Percentiles rank a stretch among this genome's conserved stretches.
Evolutionary conservation across 53 echinoderm and acorn worm species (phyloP).

Genomic region (Glandiceps talaboti): DNA sequence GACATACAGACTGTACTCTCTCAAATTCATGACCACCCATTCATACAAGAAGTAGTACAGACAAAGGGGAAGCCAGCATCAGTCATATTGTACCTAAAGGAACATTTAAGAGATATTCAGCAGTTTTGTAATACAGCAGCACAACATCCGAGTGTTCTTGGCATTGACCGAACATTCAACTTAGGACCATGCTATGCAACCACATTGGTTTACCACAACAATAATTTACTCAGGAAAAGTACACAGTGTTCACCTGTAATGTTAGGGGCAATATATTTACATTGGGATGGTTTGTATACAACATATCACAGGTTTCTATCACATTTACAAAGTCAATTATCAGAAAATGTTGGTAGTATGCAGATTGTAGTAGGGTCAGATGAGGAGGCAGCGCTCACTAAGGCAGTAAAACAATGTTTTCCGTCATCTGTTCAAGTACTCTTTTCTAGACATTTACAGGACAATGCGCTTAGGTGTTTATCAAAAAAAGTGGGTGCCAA

Average conservation of each 20-base stretch:
- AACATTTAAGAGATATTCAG: conserved; percentile 9
- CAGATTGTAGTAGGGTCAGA: conserved; percentile 12
- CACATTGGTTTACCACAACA: conserved; percentile 14
- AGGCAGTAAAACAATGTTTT: not conserved
- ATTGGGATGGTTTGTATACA: conserved; percentile 8
- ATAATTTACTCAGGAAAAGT: conserved; percentile 5
- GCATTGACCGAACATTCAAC: conserved; percentile 17
- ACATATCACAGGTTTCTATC: conserved; percentile 19
- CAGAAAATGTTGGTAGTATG: not conserved
- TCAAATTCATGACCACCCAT: conserved; percentile 8
- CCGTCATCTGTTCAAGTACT: not conserved
- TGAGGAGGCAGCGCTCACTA: conserved; percentile 4
- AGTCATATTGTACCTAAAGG: conserved; percentile 15
- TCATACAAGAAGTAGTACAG: conserved; percentile 15
- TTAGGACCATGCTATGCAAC: conserved; percentile 14
- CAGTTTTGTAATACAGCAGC: conserved; percentile 5
- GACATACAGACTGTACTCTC: not conserved
- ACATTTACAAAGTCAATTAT: not conserved
- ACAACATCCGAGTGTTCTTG: conserved; percentile 11
- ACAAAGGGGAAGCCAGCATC: conserved; percentile 13
- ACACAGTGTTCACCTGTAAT: conserved; percentile 5
- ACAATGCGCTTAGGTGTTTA: not conserved
- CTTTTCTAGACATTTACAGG: not conserved
- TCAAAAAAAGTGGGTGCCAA: not conserved
- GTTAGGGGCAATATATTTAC: conserved; percentile 4